Base-by-base conservation (phyloP, 2,113 vertebrate genomes). In the Saccopteryx bilineata region DNA sequence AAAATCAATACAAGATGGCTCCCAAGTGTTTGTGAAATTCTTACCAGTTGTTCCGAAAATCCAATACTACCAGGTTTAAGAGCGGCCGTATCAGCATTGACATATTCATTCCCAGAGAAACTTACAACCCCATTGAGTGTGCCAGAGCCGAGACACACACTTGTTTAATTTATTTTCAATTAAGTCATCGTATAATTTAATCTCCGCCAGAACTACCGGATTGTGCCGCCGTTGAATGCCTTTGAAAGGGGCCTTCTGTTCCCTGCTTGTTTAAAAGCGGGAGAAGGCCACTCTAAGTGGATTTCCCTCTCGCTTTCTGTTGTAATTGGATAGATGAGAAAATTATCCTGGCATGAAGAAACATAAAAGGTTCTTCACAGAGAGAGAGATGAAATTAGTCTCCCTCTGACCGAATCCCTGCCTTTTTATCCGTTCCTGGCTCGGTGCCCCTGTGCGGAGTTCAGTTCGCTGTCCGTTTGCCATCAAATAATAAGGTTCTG, bases 141-240 rank as follows among this genome's bases (percentile, higher is more conserved):
- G 87, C 94, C 95, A 95, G 56, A 68, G 69, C 24, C 94, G 86
- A 9, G 78, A 94, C 88, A 95, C 85, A 93, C 56, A 79, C 66
- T 91, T 97, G 76, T 96, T 97, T 95, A 97, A 98, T 97, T 97
- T 97, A 93, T 58, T 95, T 97, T 97, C 90, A 97, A 87, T 98
- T 97, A 96, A 92, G 72, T 33, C 91, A 91, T 78, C 97, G 87
- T 95, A 88, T 97, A 96, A 97, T 97, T 97, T 95, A 93, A 97
- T 96, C 91, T 87, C 52, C 52, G 92, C 52, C 74, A 96, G 66
- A 97, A 94, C 19, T 88, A 91, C 50, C 93, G 72, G 82, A 90
- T 97, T 93, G 60, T 86, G 69, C 63, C 39, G 76, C 80, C 94
- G 72, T 23, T 96, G 95, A 94, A 95, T 82, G 92, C 12, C 92